A percentile compares a stretch with the other conserved stretches of the same genome.
Conservation (phyloP, 2,888 invertebrate genomes). For the Slavum lentiscoides region DNA sequence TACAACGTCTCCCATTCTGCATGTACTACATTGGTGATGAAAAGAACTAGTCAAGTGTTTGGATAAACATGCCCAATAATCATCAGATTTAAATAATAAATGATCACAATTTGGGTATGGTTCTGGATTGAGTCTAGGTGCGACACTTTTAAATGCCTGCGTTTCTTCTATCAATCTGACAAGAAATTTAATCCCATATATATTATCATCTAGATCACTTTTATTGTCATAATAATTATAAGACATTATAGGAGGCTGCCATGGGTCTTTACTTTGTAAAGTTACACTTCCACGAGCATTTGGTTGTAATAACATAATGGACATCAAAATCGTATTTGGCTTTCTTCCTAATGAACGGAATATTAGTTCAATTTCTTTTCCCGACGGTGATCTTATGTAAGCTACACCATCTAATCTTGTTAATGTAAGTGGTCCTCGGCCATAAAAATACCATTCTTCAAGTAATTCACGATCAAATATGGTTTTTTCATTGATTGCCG, state of each 20-base stretch:
- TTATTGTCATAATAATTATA: slow-evolving; percentile 63
- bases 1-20: slow-evolving; percentile 72
- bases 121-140: slow-evolving; percentile 62
- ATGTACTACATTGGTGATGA: slow-evolving; percentile 72
- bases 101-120: slow-evolving; percentile 65
- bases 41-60: slow-evolving; percentile 66
- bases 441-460: slow-evolving; percentile 55
- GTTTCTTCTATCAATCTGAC: slow-evolving; percentile 55
- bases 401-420: slow-evolving; percentile 66
- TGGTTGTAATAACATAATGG: slow-evolving; percentile 67
- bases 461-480: slow-evolving; percentile 48
- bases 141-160: slow-evolving; percentile 56
- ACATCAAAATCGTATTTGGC: slow-evolving; percentile 64
- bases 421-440: slow-evolving; percentile 61
- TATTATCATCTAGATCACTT: slow-evolving; percentile 58
- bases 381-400: slow-evolving; percentile 66
- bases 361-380: slow-evolving; percentile 72
- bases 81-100: slow-evolving; percentile 65
- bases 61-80: slow-evolving; percentile 70
- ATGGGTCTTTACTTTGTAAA: slow-evolving; percentile 62
- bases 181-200: slow-evolving; percentile 56
- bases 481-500: slow-evolving; percentile 53
- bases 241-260: slow-evolving; percentile 62
- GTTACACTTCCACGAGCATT: slow-evolving; percentile 63
- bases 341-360: slow-evolving; percentile 67